Evolutionary conservation across 2,113 vertebrate genomes (phyloP).

Genomic region (Peromyscus californicus): DNA sequence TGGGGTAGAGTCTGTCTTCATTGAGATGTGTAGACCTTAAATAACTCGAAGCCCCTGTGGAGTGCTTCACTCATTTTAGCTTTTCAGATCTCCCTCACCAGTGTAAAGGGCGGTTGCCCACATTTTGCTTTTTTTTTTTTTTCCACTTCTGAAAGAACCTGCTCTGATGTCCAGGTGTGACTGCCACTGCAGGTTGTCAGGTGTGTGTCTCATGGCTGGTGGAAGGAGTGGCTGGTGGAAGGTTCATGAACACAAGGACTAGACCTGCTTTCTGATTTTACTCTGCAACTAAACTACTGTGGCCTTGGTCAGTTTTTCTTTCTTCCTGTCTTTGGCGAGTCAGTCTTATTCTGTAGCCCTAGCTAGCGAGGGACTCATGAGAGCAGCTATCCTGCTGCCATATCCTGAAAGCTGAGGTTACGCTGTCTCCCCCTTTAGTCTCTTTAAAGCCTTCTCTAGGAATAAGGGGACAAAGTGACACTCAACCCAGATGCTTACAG

Average conservation of each 20-base stretch:
- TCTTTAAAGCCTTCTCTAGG: background rate
- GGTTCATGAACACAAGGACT: background rate
- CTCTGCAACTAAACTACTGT: background rate
- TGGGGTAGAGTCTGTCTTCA: background rate
- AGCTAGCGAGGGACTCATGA: background rate
- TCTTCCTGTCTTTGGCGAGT: too few species aligned
- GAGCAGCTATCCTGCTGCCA: background rate
- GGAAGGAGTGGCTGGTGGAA: background rate
- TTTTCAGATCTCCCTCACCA: background rate
- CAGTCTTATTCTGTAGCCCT: background rate
- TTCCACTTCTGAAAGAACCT: background rate
- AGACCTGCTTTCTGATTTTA: background rate
- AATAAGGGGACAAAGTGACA: background rate
- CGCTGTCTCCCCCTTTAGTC: background rate
- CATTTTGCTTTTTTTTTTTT: background rate
- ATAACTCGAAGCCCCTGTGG: background rate
- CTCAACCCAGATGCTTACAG: background rate
- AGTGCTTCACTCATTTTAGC: background rate
- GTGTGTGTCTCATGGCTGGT: background rate
- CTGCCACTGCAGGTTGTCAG: background rate
- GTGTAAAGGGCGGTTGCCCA: background rate
- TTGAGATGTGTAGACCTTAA: background rate
- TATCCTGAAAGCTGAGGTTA: too few species aligned
- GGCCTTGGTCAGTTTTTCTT: too few species aligned
- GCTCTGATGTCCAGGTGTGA: background rate